Conservation (phyloP, 1,140 invertebrate species). For the Ganaspis sp. region DNA sequence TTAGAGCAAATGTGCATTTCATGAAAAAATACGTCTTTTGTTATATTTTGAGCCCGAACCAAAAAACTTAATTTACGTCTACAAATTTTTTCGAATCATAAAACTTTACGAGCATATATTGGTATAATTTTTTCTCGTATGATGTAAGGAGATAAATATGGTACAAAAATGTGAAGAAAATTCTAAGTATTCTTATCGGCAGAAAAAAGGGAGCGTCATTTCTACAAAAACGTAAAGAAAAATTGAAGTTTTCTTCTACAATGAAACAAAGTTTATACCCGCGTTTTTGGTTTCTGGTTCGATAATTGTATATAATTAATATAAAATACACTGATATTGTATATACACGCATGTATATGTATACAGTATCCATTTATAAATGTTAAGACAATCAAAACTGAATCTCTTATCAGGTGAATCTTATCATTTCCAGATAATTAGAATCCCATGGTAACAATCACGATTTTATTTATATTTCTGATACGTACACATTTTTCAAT, state of each 20-base stretch:
- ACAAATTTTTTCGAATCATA: neutral
- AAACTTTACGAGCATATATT: conserved; percentile 6
- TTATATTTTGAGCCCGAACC: too few species aligned
- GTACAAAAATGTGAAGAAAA: neutral
- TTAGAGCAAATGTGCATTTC: too few species aligned
- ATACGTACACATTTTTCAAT: neutral
- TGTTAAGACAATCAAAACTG: neutral
- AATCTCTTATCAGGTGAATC: neutral
- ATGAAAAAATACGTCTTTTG: too few species aligned
- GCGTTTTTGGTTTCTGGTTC: too few species aligned
- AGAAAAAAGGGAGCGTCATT: neutral
- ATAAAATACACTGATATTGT: too few species aligned
- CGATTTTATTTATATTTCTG: neutral
- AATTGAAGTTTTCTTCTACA: too few species aligned
- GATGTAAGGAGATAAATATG: conserved; percentile 5
- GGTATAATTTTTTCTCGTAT: neutral
- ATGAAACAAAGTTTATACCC: too few species aligned
- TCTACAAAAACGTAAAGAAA: too few species aligned
- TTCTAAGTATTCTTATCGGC: neutral
- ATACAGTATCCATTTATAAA: neutral
- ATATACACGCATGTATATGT: too few species aligned
- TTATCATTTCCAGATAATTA: neutral
- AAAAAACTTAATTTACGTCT: neutral
- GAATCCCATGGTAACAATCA: neutral
- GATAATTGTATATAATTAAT: too few species aligned